Percentiles rank a stretch among this genome's conserved stretches.
phyloP scores from a whole-genome alignment of 2,797 vertebrate genomes.

The Gymnopithys bicolor region DNA sequence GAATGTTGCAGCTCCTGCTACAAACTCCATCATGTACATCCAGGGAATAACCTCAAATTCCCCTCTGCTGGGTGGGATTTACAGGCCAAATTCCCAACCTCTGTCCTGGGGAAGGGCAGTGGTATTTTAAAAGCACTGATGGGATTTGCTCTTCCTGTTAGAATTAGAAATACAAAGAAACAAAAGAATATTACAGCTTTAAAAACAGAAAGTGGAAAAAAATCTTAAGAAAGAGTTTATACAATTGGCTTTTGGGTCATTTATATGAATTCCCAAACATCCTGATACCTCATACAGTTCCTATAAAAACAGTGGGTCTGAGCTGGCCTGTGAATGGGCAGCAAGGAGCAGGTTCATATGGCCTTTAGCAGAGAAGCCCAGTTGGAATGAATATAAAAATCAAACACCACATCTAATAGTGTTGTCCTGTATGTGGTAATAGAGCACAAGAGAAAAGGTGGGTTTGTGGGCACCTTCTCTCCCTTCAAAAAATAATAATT shows the following conservation, averaged over 20 bases:
- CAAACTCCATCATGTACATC: accelerated
- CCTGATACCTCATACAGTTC: not conserved
- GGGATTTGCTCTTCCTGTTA: not conserved
- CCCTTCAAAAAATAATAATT: not conserved
- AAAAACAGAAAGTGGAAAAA: not conserved
- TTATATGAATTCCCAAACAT: not conserved
- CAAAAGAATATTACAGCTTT: not conserved
- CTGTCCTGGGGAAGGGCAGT: not conserved
- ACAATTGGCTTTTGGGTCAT: not conserved
- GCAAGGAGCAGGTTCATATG: not conserved
- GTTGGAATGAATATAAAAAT: not conserved
- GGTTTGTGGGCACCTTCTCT: not conserved
- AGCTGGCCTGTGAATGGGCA: not conserved
- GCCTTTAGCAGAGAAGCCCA: not conserved
- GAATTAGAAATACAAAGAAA: not conserved
- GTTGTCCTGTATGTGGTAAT: not conserved
- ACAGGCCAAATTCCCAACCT: not conserved
- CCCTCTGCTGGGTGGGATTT: not conserved
- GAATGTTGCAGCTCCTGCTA: not conserved
- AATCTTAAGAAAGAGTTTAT: not conserved
- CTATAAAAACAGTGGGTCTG: not conserved
- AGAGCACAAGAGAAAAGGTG: not conserved
- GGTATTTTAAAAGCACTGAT: not conserved
- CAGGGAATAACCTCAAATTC: not conserved
- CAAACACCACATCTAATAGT: not conserved